Evolutionary conservation across 2,797 vertebrate genomes (phyloP).

Genomic region (Acipenser transmontanus): DNA sequence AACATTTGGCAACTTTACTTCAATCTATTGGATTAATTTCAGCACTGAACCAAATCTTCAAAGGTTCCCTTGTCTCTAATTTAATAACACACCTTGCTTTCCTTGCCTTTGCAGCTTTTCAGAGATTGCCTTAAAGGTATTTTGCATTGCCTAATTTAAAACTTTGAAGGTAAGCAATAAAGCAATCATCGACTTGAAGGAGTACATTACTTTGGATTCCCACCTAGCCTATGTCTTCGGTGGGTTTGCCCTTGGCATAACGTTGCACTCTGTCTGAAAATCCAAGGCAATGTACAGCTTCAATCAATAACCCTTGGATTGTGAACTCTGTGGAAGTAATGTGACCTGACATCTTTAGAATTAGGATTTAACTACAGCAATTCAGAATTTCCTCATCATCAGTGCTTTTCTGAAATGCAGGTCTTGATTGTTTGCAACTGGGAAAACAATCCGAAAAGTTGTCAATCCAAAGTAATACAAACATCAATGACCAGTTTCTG

Average conservation of each 20-base stretch:
- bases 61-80: background rate
- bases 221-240: constrained; percentile 34
- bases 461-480: too few species aligned
- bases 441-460: too few species aligned
- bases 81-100: background rate
- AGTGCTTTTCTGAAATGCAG: constrained; percentile 10
- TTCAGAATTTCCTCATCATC: constrained; percentile 35
- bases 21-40: background rate
- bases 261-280: constrained; percentile 48
- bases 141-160: constrained; percentile 16
- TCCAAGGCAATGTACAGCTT: constrained; percentile 41
- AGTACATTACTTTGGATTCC: constrained; percentile 2
- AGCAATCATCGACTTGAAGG: constrained; percentile 7
- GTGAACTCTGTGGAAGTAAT: constrained; percentile 40
- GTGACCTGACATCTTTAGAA: constrained; percentile 45
- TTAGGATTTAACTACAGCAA: constrained; percentile 52
- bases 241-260: constrained; percentile 56
- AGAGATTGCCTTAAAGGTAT: constrained; percentile 2
- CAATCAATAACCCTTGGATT: constrained; percentile 57
- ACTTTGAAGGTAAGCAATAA: background rate
- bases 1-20: too few species aligned
- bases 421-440: background rate
- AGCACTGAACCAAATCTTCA: constrained; percentile 1
- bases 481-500: too few species aligned
- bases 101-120: background rate